Evolutionary conservation across 2,888 invertebrate species (phyloP).

Genomic region (Eurytoma adleriae): DNA sequence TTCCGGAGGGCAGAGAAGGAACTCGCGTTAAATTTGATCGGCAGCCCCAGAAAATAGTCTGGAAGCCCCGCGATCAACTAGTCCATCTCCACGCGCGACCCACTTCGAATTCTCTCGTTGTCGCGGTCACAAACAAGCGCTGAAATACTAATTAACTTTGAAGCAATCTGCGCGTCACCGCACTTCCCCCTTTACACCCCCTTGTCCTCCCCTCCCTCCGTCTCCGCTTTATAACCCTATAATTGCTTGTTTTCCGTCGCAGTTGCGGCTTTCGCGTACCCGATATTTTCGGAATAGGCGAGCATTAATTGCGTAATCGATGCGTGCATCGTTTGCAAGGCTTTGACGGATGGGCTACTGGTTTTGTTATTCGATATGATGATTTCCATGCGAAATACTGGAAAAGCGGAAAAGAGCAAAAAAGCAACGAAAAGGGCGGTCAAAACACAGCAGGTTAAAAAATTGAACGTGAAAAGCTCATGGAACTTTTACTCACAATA

Average conservation of each 20-base stretch:
- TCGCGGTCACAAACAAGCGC: slow-evolving; percentile 25
- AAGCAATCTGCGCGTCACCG: slow-evolving; percentile 31
- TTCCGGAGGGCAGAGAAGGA: background rate
- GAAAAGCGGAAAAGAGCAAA: no score
- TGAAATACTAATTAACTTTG: slow-evolving; percentile 49
- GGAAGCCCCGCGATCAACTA: background rate
- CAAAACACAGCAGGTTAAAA: no score
- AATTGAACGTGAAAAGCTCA: no score
- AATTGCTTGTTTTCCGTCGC: slow-evolving; percentile 37
- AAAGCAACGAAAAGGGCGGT: no score
- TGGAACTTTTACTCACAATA: no score
- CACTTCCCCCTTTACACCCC: background rate
- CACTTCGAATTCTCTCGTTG: background rate
- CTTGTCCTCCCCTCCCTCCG: no score
- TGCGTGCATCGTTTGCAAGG: no score
- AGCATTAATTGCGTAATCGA: slow-evolving; percentile 18
- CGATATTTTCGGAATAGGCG: background rate
- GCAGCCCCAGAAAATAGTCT: background rate
- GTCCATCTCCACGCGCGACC: slow-evolving; percentile 3
- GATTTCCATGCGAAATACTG: no score
- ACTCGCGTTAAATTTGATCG: slow-evolving; percentile 23
- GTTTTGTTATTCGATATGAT: no score
- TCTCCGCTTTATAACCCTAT: slow-evolving; percentile 3
- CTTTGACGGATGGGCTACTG: no score
- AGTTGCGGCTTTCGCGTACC: background rate